Conservation (phyloP, 2,797 vertebrate species). For the Ambastaia sidthimunki region DNA sequence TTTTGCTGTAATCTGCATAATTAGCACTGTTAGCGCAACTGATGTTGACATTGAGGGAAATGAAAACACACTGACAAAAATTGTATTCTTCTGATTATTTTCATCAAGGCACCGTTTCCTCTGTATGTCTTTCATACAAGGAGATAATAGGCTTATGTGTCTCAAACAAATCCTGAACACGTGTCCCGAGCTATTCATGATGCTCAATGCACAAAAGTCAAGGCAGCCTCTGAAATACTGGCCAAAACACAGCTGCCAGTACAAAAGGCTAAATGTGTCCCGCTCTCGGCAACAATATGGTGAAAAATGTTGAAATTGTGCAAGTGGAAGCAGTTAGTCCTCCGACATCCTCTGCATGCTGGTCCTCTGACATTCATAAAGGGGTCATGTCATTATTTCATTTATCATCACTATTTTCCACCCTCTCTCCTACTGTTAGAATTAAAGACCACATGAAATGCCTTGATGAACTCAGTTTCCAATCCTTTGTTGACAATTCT, state of each 20-base stretch:
- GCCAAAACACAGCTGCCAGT: constrained; percentile 45
- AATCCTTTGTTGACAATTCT: background rate
- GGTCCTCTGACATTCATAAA: constrained; percentile 14
- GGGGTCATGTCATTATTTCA: background rate
- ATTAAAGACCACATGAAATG: background rate
- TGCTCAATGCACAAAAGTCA: constrained; percentile 55
- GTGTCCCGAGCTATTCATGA: constrained; percentile 47
- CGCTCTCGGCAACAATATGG: constrained; percentile 33
- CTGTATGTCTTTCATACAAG: constrained; percentile 49
- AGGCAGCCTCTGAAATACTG: constrained; percentile 40
- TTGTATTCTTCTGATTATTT: constrained; percentile 48
- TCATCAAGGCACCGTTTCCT: constrained; percentile 43
- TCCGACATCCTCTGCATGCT: background rate
- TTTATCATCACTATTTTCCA: background rate
- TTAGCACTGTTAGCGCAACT: constrained; percentile 46
- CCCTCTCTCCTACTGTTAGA: background rate
- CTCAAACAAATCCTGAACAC: constrained; percentile 58
- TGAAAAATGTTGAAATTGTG: constrained; percentile 20
- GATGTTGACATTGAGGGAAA: constrained; percentile 43
- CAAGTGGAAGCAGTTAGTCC: background rate
- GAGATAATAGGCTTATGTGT: constrained; percentile 59
- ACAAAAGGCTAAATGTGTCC: constrained; percentile 26
- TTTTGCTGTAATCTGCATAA: constrained; percentile 53
- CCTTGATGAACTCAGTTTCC: background rate
- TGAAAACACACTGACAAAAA: constrained; percentile 44